Conservation (phyloP, 1,140 invertebrate species). For the Procambarus clarkii region DNA sequence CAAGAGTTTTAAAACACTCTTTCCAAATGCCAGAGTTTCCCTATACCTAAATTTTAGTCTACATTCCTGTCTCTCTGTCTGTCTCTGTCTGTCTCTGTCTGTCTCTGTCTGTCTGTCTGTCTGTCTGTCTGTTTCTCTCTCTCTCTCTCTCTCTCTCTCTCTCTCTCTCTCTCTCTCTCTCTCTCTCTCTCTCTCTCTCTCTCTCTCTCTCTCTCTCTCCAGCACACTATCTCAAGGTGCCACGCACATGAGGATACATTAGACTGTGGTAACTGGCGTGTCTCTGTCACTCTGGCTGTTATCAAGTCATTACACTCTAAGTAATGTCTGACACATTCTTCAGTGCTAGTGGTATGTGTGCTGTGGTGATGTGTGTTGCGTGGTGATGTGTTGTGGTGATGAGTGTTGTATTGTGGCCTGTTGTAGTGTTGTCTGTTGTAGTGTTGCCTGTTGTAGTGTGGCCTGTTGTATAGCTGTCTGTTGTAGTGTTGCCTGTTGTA, state of each 20-base stretch:
- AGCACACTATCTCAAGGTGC: constrained; percentile 6
- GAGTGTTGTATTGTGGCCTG: too few relatives aligned
- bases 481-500: neutral
- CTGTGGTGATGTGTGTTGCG: neutral
- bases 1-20: too few relatives aligned
- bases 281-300: neutral
- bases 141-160: neutral
- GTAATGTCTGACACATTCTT: neutral
- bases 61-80: neutral
- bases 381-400: neutral
- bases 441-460: too few relatives aligned
- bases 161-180: neutral
- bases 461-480: neutral
- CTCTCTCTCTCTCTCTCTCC: neutral
- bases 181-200: too few relatives aligned
- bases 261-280: neutral
- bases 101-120: neutral
- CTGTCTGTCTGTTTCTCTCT: neutral
- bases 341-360: neutral
- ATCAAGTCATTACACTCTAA: neutral
- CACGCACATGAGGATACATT: neutral
- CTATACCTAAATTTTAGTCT: too few relatives aligned
- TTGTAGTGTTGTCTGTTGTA: too few relatives aligned
- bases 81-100: neutral
- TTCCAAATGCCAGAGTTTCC: too few relatives aligned